Evolutionary conservation across 2,888 invertebrate species (phyloP), one percentile per base, ranked within the genome.

Genomic region (Pheosia gnoma): DNA sequence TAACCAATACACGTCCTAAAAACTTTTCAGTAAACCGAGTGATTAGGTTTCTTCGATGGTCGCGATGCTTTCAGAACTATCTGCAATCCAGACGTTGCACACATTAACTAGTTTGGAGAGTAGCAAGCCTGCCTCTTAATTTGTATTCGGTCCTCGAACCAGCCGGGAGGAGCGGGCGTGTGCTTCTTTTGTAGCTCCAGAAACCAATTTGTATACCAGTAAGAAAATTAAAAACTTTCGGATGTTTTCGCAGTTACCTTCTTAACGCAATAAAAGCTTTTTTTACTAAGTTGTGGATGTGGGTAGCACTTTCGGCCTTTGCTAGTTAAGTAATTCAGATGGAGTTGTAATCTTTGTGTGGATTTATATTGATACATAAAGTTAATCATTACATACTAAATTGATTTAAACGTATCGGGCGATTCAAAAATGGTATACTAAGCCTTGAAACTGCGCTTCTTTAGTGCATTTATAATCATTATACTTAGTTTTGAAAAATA

Each of bases 161-260:
- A 73, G 77, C 76, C 78, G 78, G 81, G 82, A 84, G 82, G 81
- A 84, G 84, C 84, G 78, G 77, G 82, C 82, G 84, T 85, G 83
- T 85, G 84, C 87, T 89, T 83, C 88, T 90, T 88, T 88, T 87
- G 86, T 88, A 87, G 87, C 88, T 87, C 84, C 87, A 83, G 85
- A 87, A 90, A 89, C 89, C 89, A 90, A 91, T 91, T 91, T 90
- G 90, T 90, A 84, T 88, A 89, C 88, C 84, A 83, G 88, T 84
- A 86, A 88, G 88, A 83, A 88, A 90, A 90, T 89, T 90, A 90
- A 89, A 90, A 89, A 89, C 84, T 88, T 87, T 79, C 70, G 72
- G 79, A 82, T 85, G 81, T 84, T 87, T 83, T 79, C 75, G 66
- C 79, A 82, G 79, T 84, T 83, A 81, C 81, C 79, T 80, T 78